These are phyloP conservation scores for Candoia aspera DNA, from an alignment of 2,113 vertebrate species.

Conservation along the genomic window DNA sequence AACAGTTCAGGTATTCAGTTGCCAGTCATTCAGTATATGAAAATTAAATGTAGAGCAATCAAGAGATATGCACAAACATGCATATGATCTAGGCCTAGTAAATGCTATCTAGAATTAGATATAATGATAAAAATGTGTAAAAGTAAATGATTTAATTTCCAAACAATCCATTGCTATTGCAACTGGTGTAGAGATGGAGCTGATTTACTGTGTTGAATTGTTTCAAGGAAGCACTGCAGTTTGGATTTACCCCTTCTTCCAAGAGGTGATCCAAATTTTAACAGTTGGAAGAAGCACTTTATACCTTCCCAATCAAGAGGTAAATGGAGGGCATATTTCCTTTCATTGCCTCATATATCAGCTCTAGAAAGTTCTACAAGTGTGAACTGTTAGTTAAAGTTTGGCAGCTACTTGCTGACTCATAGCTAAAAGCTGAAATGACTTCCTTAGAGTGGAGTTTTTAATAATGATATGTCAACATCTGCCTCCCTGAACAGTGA, in stretches of 20 bases:
- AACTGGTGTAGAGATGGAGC: background rate
- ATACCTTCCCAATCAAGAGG: background rate
- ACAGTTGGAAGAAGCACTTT: background rate
- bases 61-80: background rate
- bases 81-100: background rate
- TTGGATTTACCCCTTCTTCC: background rate
- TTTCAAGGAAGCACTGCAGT: background rate
- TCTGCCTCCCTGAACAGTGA: slow-evolving; percentile 53
- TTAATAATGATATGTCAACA: slow-evolving; percentile 58
- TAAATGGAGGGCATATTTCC: background rate
- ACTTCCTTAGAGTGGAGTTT: slow-evolving; percentile 51
- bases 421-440: slow-evolving; percentile 23
- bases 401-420: slow-evolving; percentile 43
- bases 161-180: background rate
- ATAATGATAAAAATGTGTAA: background rate
- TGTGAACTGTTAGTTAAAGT: slow-evolving; percentile 29
- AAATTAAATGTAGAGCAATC: background rate
- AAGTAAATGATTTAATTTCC: background rate
- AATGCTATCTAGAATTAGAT: background rate
- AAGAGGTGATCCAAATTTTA: slow-evolving; percentile 2
- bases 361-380: slow-evolving; percentile 30
- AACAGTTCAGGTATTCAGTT: background rate
- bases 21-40: background rate
- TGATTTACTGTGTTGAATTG: background rate
- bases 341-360: slow-evolving; percentile 27